Evolutionary conservation across 2,797 vertebrate species (phyloP).

Genomic region (Erithacus rubecula): DNA sequence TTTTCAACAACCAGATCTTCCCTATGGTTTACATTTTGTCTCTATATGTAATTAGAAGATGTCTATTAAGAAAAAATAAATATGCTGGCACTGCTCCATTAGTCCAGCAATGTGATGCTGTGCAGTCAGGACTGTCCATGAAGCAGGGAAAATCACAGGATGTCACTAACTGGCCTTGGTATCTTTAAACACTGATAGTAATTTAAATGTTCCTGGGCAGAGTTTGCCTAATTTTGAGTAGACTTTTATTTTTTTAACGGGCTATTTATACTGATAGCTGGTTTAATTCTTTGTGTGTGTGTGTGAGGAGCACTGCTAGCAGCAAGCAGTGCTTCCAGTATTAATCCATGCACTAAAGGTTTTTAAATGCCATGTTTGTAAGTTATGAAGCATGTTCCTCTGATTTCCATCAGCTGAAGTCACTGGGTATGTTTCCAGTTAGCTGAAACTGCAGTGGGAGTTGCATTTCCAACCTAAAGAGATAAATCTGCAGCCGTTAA

Average conservation of each 20-base stretch:
- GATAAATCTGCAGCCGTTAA: slow-evolving; percentile 52
- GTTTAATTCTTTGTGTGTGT: not conserved
- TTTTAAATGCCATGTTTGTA: not conserved
- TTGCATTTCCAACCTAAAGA: slow-evolving; percentile 20
- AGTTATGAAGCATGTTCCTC: not conserved
- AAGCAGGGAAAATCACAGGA: not conserved
- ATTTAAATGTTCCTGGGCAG: slow-evolving; percentile 3
- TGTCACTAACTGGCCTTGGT: not conserved
- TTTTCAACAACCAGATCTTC: not conserved
- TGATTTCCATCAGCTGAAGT: not conserved
- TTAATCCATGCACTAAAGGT: not conserved
- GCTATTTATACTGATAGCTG: not conserved
- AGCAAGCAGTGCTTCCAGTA: not conserved
- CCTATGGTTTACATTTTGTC: not conserved
- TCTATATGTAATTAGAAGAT: not conserved
- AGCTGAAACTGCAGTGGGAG: not conserved
- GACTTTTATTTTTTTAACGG: not conserved
- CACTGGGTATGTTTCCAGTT: not conserved
- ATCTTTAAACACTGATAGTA: not conserved
- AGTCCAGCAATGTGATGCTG: not conserved
- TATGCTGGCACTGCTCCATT: not conserved
- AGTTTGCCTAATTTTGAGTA: slow-evolving; percentile 35
- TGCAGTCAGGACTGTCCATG: not conserved
- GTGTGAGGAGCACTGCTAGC: not conserved
- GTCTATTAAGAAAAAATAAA: too few species aligned